These are phyloP conservation scores for Sipha maydis DNA, from an alignment of 2,888 invertebrate species.

Conservation along the genomic window DNA sequence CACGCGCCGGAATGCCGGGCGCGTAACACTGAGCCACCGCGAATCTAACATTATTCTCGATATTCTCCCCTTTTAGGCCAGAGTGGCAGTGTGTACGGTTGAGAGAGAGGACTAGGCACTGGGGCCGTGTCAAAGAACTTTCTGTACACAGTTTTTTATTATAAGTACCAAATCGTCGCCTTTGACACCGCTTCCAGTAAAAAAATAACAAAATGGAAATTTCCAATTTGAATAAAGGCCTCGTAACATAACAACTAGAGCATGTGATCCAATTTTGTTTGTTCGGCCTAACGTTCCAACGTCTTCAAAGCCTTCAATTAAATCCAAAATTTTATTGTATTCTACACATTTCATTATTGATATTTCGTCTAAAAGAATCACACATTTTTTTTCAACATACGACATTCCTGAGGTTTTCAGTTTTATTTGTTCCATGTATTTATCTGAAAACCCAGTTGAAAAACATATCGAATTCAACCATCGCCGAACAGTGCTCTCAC, in stretches of 20 bases:
- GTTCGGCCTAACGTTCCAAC: not conserved
- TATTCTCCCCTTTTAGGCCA: too few species aligned
- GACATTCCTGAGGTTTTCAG: not conserved
- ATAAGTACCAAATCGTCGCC: not conserved
- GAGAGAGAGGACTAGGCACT: too few species aligned
- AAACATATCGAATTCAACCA: not conserved
- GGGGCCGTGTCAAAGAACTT: too few species aligned
- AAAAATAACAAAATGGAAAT: not conserved
- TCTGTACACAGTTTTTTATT: not conserved
- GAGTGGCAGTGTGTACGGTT: too few species aligned
- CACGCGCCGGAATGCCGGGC: too few species aligned
- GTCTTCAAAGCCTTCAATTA: not conserved
- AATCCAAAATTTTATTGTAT: not conserved
- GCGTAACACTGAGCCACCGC: too few species aligned
- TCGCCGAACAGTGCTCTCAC: not conserved
- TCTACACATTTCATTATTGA: not conserved
- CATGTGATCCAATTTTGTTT: not conserved
- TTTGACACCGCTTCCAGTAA: constrained; percentile 1
- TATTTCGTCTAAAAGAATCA: not conserved
- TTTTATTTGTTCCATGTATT: not conserved
- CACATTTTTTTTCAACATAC: not conserved
- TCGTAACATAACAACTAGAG: not conserved
- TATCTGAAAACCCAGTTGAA: not conserved
- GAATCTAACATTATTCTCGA: too few species aligned
- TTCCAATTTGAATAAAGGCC: not conserved